Percentiles rank a stretch among this genome's conserved stretches.
These are phyloP conservation scores for Cydia fagiglandana DNA, from an alignment of 1,140 invertebrate species.

Conservation along the genomic window DNA sequence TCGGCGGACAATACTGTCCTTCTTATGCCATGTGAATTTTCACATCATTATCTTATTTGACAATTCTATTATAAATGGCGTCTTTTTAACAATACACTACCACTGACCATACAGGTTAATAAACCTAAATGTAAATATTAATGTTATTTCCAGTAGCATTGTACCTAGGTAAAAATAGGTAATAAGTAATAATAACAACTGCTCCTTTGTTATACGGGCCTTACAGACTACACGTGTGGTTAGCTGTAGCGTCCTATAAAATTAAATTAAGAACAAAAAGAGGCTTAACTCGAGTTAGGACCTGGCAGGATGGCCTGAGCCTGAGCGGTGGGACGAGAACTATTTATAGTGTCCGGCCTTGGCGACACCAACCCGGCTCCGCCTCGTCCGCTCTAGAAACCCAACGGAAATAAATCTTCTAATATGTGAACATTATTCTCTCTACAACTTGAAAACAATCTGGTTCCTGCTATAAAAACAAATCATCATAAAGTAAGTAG, in stretches of 20 bases:
- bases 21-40: neutral
- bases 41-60: conserved; percentile 15
- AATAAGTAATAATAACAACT: conserved; percentile 5
- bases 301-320: neutral
- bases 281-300: conserved; percentile 17
- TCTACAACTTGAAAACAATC: conserved; percentile 6
- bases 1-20: neutral
- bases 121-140: neutral
- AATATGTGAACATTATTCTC: conserved; percentile 4
- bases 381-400: conserved; percentile 25
- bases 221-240: neutral
- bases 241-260: neutral
- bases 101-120: conserved; percentile 22
- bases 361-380: conserved; percentile 20
- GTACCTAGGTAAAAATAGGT: neutral
- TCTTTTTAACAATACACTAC: neutral
- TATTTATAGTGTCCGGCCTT: conserved; percentile 28
- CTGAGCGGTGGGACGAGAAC: neutral
- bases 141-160: neutral
- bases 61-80: neutral
- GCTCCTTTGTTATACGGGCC: neutral
- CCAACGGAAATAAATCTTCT: conserved; percentile 23
- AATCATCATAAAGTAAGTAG: conserved; percentile 6
- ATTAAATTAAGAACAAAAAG: conserved; percentile 23
- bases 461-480: conserved; percentile 10